Evolutionary conservation across 2,113 vertebrate species (phyloP), one percentile per base, ranked within the genome.

Genomic region (Nothoprocta pentlandii): DNA sequence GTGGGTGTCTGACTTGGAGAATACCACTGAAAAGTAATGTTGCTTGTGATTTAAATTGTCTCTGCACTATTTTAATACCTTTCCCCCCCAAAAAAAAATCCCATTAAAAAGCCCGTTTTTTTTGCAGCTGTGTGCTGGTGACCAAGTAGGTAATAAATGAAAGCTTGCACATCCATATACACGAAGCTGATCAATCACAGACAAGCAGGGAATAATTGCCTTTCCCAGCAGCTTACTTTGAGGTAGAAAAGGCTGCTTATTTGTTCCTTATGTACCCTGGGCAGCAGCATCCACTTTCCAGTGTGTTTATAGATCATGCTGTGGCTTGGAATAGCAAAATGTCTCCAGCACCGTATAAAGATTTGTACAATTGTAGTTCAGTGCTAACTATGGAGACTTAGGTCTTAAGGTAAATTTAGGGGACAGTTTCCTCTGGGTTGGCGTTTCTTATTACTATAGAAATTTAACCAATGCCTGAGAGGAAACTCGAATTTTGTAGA

Each of bases 191-290:
- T 95, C 95, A 96, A 87, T 97, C 94, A 95, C 86, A 81, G 78
- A 94, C 80, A 71, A 66, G 44, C 75, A 75, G 67, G 80, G 89
- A 94, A 96, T 94, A 94, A 94, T 95, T 95, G 62, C 75, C 69
- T 96, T 96, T 96, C 88, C 75, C 76, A 94, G 91, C 94, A 97
- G 89, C 95, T 95, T 93, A 75, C 95, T 97, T 82, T 80, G 88
- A 93, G 76, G 89, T 93, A 92, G 42, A 63, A 90, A 92, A 82
- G 83, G 82, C 89, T 95, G 58, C 70, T 6, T 96, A 67, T 75
- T 95, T 95, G 46, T 95, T 93, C 71, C 58, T 93, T 91, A n/a
- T 53, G 49, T 71, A 92, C 69, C 30, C 68, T 92, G 75, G 58
- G 74, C 80, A 92, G 71, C 59, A 93, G 80, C 87, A 58, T 76